These are phyloP conservation scores for Acanthococcus lagerstroemiae DNA, from an alignment of 2,888 invertebrate genomes.

Conservation along the genomic window DNA sequence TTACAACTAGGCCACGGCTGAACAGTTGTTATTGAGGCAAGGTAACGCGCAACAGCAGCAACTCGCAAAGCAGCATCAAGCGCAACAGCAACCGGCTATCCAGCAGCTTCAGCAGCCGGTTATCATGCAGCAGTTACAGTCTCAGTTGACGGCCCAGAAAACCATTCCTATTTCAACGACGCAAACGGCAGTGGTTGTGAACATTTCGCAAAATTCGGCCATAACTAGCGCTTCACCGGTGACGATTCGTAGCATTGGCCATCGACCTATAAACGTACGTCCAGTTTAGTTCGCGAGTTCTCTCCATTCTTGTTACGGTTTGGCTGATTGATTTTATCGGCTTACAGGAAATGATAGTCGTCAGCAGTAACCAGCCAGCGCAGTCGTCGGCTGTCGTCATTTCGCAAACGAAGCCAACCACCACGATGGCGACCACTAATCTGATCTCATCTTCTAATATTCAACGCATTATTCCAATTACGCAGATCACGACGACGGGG, in stretches of 20 bases:
- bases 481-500: slow-evolving; percentile 11
- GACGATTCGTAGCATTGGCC: slow-evolving; percentile 6
- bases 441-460: slow-evolving; percentile 7
- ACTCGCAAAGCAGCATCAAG: neutral
- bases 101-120: neutral
- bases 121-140: slow-evolving; percentile 18
- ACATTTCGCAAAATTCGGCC: slow-evolving; percentile 7
- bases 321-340: no score
- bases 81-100: neutral
- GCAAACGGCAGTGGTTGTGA: slow-evolving; percentile 14
- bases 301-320: no score
- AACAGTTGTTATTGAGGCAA: slow-evolving; percentile 11
- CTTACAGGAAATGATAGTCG: slow-evolving; percentile 11
- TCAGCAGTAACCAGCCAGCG: neutral
- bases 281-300: no score
- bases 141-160: slow-evolving; percentile 1
- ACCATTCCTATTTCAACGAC: slow-evolving; percentile 6
- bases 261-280: neutral
- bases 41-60: slow-evolving; percentile 26
- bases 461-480: slow-evolving; percentile 12
- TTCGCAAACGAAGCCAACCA: slow-evolving; percentile 3
- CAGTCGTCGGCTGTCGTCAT: slow-evolving; percentile 3
- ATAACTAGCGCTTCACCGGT: slow-evolving; percentile 12
- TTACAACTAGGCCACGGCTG: slow-evolving; percentile 29
- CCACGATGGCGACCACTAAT: neutral